These are phyloP conservation scores for Ornithoptera priamus DNA, from an alignment of 2,888 invertebrate species.

Conservation along the genomic window DNA sequence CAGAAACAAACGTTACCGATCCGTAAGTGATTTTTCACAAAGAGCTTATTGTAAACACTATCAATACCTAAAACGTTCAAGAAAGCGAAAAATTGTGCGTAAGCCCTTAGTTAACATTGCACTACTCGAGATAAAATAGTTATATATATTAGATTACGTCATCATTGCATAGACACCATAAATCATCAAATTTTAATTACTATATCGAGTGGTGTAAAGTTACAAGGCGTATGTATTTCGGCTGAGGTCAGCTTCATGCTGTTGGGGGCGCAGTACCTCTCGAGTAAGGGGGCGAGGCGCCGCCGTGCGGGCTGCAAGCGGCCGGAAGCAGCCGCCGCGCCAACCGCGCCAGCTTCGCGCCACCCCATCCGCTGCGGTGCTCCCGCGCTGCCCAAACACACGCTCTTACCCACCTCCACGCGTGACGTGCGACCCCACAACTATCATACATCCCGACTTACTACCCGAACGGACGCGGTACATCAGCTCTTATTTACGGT, in stretches of 20 bases:
- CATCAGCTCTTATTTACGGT: no score
- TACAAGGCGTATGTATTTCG: constrained; percentile 8
- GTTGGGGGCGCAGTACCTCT: constrained; percentile 78
- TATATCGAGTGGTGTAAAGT: constrained; percentile 11
- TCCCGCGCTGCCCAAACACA: constrained; percentile 71
- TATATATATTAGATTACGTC: background rate
- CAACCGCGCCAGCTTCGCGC: constrained; percentile 73
- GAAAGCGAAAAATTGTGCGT: constrained; percentile 9
- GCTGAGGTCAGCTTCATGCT: constrained; percentile 31
- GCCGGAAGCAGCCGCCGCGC: constrained; percentile 83
- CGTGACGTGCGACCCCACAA: constrained; percentile 43
- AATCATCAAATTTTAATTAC: background rate
- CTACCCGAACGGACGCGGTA: constrained; percentile 23
- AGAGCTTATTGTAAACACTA: background rate
- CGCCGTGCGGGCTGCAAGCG: constrained; percentile 85
- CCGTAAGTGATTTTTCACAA: no score
- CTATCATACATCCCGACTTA: constrained; percentile 22
- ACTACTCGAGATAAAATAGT: constrained; percentile 9
- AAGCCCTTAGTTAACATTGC: constrained; percentile 11
- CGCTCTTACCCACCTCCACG: constrained; percentile 63
- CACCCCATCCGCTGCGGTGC: constrained; percentile 59
- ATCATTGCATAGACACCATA: no score
- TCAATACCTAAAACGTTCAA: constrained; percentile 15
- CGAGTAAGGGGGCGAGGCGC: constrained; percentile 85
- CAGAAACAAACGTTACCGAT: no score